Evolutionary conservation across 2,888 invertebrate genomes (phyloP), one percentile per base, ranked within the genome.

Genomic region (Megastigmus dorsalis): DNA sequence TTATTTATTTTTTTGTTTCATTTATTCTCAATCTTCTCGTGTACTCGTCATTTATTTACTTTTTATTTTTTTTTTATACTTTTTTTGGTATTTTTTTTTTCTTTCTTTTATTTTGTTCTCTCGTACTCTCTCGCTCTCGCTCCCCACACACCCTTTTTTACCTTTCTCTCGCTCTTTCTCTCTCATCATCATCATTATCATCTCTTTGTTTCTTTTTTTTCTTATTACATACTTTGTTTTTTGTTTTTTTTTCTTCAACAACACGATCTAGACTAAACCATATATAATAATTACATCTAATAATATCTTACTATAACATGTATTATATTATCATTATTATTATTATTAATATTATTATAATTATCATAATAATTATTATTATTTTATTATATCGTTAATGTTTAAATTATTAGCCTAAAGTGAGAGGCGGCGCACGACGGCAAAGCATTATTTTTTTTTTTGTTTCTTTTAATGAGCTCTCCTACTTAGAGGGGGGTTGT

Each of bases 251-350:
- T 85, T 86, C 83, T 83, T 87, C 85, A 88, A 88, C 87, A 87
- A 87, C 87, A 87, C 87, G 86, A 86, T 86, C 87, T 88, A 88
- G 82, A 86, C 87, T 87, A 87, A 85, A 86, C 86, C 86, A 88
- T 88, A 83, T 85, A 88, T 88, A 88, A 88, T 88, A 87, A 88
- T 88, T 87, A 88, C 87, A 86, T 87, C 87, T 88, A 88, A 86
- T 87, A 88, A 87, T 88, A 88, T 87, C 87, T 87, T 88, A 88
- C 84, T 84, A 81, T 88, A 87, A 88, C 87, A 88, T 86, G 85
- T 87, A 87, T 86, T 84, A 85, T 85, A 87, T 86, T 85, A 86
- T 86, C 80, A 82, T 84, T 81, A 84, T 83, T 77, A 80, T 81
- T 83, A 85, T 85, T 80, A 84, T 84, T 79, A 84, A 83, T 76